Percentiles rank a stretch among this genome's conserved stretches.
Evolutionary conservation across 2,888 invertebrate genomes (phyloP).

Genomic region (Cheilosia impressa): DNA sequence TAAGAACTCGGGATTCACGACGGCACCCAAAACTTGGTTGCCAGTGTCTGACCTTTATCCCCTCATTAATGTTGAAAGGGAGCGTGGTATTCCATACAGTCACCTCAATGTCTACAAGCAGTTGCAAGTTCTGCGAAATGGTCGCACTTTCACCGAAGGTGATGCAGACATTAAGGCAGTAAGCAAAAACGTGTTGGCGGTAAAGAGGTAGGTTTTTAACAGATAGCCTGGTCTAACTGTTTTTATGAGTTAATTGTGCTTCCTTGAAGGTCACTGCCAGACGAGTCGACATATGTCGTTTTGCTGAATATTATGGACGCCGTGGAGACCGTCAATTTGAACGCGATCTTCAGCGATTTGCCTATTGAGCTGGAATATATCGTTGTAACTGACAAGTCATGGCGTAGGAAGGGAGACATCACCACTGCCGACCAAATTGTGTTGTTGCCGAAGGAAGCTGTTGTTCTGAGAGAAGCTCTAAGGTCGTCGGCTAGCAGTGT

Average conservation of each 20-base stretch:
- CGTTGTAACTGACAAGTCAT: constrained; percentile 78
- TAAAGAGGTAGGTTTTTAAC: constrained; percentile 78
- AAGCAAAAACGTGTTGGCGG: constrained; percentile 83
- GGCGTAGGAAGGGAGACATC: constrained; percentile 77
- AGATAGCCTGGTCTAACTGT: neutral
- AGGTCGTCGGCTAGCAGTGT: constrained; percentile 77
- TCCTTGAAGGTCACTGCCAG: constrained; percentile 77
- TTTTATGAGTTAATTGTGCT: neutral
- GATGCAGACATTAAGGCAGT: constrained; percentile 84
- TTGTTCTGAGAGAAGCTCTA: constrained; percentile 77
- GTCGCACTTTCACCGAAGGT: constrained; percentile 85
- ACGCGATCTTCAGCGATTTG: constrained; percentile 76
- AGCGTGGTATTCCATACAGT: constrained; percentile 83
- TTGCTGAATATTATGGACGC: constrained; percentile 84
- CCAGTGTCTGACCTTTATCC: constrained; percentile 85
- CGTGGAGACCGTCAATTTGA: constrained; percentile 82
- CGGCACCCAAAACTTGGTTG: constrained; percentile 81
- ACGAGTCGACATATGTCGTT: constrained; percentile 82
- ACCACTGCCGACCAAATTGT: constrained; percentile 76
- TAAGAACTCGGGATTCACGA: constrained; percentile 82
- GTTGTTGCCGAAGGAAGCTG: constrained; percentile 80
- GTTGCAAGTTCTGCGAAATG: constrained; percentile 83
- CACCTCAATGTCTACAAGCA: constrained; percentile 87
- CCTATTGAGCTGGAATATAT: constrained; percentile 78
- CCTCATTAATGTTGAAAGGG: constrained; percentile 85